phyloP scores from a whole-genome alignment of 2,888 invertebrate genomes.

The Drosophila prolongata region DNA sequence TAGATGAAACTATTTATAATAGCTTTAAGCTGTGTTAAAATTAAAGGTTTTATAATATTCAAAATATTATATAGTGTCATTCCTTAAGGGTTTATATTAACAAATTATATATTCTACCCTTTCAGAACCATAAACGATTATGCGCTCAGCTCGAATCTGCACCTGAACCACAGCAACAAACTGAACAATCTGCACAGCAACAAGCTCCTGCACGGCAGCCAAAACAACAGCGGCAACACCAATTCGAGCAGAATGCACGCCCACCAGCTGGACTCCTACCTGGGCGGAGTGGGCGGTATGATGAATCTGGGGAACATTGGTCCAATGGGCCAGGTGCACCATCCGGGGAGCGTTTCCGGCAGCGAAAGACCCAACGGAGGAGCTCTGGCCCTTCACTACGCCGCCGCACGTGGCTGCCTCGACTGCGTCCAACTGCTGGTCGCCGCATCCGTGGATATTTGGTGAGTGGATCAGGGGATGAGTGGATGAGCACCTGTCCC shows the following conservation, averaged over 20 bases:
- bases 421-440: constrained; percentile 93
- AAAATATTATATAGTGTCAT: too few relatives aligned
- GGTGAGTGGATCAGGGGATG: constrained; percentile 85
- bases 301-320: constrained; percentile 42
- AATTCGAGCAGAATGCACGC: constrained; percentile 82
- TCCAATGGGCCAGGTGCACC: constrained; percentile 78
- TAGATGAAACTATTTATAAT: too few relatives aligned
- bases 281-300: constrained; percentile 53
- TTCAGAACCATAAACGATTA: constrained; percentile 82
- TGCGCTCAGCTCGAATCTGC: constrained; percentile 74
- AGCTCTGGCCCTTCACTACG: constrained; percentile 94
- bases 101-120: not conserved
- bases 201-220: constrained; percentile 26
- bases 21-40: too few relatives aligned
- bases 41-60: too few relatives aligned
- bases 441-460: constrained; percentile 91
- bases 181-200: constrained; percentile 29
- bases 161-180: constrained; percentile 47
- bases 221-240: constrained; percentile 29
- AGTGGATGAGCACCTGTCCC: constrained; percentile 19
- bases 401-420: constrained; percentile 93
- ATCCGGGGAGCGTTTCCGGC: constrained; percentile 83
- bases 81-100: too few relatives aligned
- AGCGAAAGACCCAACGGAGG: constrained; percentile 86
- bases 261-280: constrained; percentile 81